Evolutionary conservation across 2,113 vertebrate species (phyloP).

Genomic region (Hippocampus abdominalis): DNA sequence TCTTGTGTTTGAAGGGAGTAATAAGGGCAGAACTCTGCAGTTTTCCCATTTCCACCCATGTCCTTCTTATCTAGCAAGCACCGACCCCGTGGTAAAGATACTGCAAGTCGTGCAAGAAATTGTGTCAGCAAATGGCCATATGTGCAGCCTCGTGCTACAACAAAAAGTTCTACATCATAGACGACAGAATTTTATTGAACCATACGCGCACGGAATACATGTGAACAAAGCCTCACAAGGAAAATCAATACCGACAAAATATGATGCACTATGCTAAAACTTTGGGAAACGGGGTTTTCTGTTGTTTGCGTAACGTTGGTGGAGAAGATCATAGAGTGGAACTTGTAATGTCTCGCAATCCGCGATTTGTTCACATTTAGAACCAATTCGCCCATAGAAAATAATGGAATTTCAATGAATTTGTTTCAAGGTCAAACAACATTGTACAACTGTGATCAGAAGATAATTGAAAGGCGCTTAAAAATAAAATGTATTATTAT

Average conservation of each 20-base stretch:
- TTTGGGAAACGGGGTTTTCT: too few relatives aligned
- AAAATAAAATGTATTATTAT: too few relatives aligned
- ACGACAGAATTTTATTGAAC: constrained; percentile 20
- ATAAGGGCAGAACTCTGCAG: constrained; percentile 45
- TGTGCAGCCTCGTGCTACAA: background rate
- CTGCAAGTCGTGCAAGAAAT: constrained; percentile 16
- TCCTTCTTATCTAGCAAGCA: constrained; percentile 31
- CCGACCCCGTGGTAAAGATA: constrained; percentile 30
- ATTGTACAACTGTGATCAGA: too few relatives aligned
- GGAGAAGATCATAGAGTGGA: too few relatives aligned
- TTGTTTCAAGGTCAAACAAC: too few relatives aligned
- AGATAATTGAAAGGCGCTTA: too few relatives aligned
- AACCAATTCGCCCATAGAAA: too few relatives aligned
- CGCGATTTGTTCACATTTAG: too few relatives aligned
- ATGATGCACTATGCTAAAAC: background rate
- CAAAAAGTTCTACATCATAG: constrained; percentile 18
- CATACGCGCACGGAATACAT: background rate
- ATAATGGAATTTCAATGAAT: too few relatives aligned
- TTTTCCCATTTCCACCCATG: constrained; percentile 53
- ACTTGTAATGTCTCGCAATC: too few relatives aligned
- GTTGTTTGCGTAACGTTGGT: too few relatives aligned
- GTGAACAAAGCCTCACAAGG: constrained; percentile 5
- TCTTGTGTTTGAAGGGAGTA: constrained; percentile 54
- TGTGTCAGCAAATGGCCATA: constrained; percentile 22
- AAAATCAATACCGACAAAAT: background rate